These are phyloP conservation scores for Pipra filicauda DNA, from an alignment of 2,113 vertebrate species.

Conservation along the genomic window DNA sequence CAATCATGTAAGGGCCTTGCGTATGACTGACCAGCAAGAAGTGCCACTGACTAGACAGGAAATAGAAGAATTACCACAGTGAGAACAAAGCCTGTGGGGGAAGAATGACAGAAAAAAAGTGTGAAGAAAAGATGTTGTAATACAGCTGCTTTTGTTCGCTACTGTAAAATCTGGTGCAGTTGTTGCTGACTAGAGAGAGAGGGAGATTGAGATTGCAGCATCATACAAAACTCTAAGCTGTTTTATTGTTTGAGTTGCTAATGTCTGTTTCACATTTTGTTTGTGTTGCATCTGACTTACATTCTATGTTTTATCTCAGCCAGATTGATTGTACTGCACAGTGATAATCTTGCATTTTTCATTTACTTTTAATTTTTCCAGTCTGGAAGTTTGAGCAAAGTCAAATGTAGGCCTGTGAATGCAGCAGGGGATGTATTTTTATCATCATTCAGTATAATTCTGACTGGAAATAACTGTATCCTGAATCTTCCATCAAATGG, in stretches of 20 bases:
- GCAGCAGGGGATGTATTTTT: not conserved
- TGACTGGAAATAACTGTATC: not conserved
- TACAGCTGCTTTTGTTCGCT: not conserved
- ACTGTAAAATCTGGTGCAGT: not conserved
- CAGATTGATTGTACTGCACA: not conserved
- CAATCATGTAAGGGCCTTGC: not conserved
- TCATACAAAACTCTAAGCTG: not conserved
- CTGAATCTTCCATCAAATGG: not conserved
- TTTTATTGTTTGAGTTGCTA: not conserved
- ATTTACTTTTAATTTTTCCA: not conserved
- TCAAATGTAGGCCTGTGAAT: not conserved
- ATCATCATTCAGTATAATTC: not conserved
- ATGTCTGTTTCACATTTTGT: not conserved
- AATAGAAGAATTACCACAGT: not conserved
- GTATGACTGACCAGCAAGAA: slow-evolving; percentile 4
- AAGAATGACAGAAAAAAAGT: not conserved
- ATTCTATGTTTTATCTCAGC: not conserved
- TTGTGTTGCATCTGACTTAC: not conserved
- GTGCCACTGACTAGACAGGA: not conserved
- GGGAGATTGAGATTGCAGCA: not conserved
- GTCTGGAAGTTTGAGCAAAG: not conserved
- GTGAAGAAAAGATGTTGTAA: not conserved
- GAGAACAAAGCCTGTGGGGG: not conserved
- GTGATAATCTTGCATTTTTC: not conserved
- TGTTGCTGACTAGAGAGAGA: not conserved